Evolutionary conservation across 2,888 invertebrate genomes (phyloP).

Genomic region (Andricus quercusramuli): DNA sequence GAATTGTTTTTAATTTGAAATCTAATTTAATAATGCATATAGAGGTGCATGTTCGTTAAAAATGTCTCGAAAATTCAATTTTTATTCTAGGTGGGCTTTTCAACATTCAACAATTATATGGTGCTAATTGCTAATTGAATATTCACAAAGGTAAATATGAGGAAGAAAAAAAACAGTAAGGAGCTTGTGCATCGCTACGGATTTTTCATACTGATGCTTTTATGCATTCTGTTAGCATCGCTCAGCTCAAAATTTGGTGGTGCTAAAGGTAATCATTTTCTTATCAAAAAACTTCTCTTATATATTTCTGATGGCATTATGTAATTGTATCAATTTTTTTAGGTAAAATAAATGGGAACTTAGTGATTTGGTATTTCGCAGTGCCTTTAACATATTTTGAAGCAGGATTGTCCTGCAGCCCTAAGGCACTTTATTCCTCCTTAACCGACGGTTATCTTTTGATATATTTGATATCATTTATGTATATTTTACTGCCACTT

Average conservation of each 20-base stretch:
- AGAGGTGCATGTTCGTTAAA: neutral
- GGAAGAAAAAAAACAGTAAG: conserved; percentile 52
- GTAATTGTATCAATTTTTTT: conserved; percentile 12
- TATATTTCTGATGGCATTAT: too few species aligned
- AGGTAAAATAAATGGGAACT: conserved; percentile 72
- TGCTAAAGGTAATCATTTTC: conserved; percentile 63
- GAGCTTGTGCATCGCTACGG: conserved; percentile 67
- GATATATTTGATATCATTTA: conserved; percentile 69
- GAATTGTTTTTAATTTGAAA: neutral
- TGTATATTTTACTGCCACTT: conserved; percentile 72
- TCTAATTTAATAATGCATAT: neutral
- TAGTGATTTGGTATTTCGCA: conserved; percentile 72
- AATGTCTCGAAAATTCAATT: neutral
- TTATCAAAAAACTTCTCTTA: too few species aligned
- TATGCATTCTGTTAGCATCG: conserved; percentile 73
- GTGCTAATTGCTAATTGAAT: neutral
- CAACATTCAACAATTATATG: neutral
- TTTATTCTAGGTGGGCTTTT: conserved; percentile 78
- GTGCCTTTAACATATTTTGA: conserved; percentile 75
- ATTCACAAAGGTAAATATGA: conserved; percentile 25
- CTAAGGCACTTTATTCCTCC: conserved; percentile 68
- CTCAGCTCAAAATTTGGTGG: conserved; percentile 71
- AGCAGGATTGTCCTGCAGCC: conserved; percentile 71
- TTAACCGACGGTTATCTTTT: conserved; percentile 69
- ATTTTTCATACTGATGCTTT: conserved; percentile 71